Evolutionary conservation across 2,888 invertebrate genomes (phyloP).

Genomic region (Leptinotarsa juncta): DNA sequence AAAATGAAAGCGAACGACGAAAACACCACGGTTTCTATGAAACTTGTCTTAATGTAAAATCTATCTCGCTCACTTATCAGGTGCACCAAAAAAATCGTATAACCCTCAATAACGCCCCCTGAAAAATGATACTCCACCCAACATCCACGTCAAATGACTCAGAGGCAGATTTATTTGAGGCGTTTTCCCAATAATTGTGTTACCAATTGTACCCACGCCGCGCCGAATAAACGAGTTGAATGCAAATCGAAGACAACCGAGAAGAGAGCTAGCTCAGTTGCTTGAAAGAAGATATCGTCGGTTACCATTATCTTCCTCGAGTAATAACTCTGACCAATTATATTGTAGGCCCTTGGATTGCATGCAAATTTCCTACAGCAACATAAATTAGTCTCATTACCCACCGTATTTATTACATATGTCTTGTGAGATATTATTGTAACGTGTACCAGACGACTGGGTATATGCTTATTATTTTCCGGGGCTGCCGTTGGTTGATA

Average conservation of each 20-base stretch:
- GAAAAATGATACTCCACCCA: neutral
- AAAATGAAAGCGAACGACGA: too few species aligned
- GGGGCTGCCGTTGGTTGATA: neutral
- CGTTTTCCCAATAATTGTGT: conserved; percentile 28
- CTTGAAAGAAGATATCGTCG: conserved; percentile 34
- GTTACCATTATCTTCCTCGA: conserved; percentile 39
- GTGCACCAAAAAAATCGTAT: neutral
- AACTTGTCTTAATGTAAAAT: too few species aligned
- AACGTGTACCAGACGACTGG: neutral
- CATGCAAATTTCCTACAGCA: conserved; percentile 57
- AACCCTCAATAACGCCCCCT: neutral
- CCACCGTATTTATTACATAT: conserved; percentile 57
- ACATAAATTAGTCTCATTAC: conserved; percentile 62
- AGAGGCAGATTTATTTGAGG: conserved; percentile 35
- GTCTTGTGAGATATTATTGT: conserved; percentile 28
- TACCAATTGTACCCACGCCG: conserved; percentile 17
- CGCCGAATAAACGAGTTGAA: conserved; percentile 5
- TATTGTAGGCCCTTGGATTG: conserved; percentile 26
- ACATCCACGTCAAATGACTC: conserved; percentile 33
- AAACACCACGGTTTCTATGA: too few species aligned
- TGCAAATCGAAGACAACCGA: conserved; percentile 8
- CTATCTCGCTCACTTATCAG: too few species aligned
- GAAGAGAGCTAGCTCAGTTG: conserved; percentile 18
- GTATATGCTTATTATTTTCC: conserved; percentile 9
- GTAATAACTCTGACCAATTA: conserved; percentile 44